Evolutionary conservation across 1,140 invertebrate species (phyloP).

Genomic region (Drosophila pectinifera): DNA sequence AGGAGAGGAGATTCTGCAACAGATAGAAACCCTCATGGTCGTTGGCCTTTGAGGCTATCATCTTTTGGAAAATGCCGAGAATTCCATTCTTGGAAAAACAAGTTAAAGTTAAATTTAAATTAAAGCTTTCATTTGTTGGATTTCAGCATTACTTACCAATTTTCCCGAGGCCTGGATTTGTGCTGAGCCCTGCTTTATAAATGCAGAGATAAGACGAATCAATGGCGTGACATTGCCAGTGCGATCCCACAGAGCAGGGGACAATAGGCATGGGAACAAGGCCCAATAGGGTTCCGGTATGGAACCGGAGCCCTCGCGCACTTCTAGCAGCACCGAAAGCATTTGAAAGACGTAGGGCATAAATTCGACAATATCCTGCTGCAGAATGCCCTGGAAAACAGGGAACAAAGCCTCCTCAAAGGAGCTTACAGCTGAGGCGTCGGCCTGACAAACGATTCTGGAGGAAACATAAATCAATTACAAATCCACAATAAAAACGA

Average conservation of each 20-base stretch:
- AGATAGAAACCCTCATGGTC: constrained; percentile 98
- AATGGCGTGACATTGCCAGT: constrained; percentile 96
- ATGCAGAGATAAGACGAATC: constrained; percentile 94
- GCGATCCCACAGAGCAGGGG: constrained; percentile 96
- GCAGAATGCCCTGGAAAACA: constrained; percentile 96
- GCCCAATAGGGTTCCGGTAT: constrained; percentile 94
- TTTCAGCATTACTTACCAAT: constrained; percentile 85
- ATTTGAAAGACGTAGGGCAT: constrained; percentile 99
- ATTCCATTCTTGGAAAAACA: constrained; percentile 89
- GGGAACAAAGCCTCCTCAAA: constrained; percentile 97
- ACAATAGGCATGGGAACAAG: constrained; percentile 94
- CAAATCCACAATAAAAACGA: background rate
- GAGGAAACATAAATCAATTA: background rate
- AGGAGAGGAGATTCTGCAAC: constrained; percentile 92
- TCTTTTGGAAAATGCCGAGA: constrained; percentile 97
- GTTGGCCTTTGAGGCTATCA: constrained; percentile 97
- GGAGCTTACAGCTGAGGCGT: constrained; percentile 91
- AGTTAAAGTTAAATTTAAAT: background rate
- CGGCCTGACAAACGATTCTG: constrained; percentile 92
- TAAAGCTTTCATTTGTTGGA: background rate
- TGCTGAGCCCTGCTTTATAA: constrained; percentile 90
- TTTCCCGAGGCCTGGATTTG: constrained; percentile 90
- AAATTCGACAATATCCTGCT: constrained; percentile 98
- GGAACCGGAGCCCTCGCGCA: constrained; percentile 86
- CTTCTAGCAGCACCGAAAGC: constrained; percentile 95